Conservation (phyloP, 2,113 vertebrate species). For the Herpailurus yagouaroundi region DNA sequence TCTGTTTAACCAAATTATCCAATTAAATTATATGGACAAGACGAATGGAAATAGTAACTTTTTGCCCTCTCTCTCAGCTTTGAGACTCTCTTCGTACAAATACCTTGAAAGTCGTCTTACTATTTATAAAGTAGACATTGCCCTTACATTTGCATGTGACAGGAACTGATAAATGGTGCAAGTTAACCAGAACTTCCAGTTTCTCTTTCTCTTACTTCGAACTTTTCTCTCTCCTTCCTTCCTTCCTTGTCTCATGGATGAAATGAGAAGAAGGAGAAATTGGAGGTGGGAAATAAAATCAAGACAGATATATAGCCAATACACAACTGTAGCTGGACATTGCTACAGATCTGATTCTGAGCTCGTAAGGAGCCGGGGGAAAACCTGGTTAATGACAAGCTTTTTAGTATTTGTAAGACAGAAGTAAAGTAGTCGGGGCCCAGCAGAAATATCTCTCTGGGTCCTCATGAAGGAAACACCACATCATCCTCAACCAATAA, state of each 20-base stretch:
- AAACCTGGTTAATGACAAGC: background rate
- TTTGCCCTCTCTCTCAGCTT: background rate
- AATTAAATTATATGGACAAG: background rate
- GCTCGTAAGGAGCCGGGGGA: background rate
- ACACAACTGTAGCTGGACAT: background rate
- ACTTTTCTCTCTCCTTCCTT: background rate
- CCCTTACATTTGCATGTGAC: background rate
- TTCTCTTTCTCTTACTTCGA: constrained; percentile 34
- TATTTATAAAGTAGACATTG: background rate
- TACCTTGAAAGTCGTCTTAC: constrained; percentile 3
- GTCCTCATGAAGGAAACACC: background rate
- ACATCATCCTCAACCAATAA: background rate
- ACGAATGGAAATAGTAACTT: background rate
- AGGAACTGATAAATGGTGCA: background rate
- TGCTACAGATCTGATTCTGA: background rate
- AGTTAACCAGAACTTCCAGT: constrained; percentile 14
- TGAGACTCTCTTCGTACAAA: background rate
- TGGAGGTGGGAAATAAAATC: constrained; percentile 37
- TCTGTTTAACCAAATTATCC: background rate
- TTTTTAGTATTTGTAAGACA: background rate
- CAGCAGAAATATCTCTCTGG: constrained; percentile 4
- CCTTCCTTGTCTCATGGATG: background rate
- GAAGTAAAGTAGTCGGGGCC: background rate
- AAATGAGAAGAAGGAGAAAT: constrained; percentile 27
- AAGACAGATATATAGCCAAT: background rate